A percentile compares a stretch with the other conserved stretches of the same genome.
Conservation (phyloP, 2,113 vertebrate species). For the Ciconia boyciana region DNA sequence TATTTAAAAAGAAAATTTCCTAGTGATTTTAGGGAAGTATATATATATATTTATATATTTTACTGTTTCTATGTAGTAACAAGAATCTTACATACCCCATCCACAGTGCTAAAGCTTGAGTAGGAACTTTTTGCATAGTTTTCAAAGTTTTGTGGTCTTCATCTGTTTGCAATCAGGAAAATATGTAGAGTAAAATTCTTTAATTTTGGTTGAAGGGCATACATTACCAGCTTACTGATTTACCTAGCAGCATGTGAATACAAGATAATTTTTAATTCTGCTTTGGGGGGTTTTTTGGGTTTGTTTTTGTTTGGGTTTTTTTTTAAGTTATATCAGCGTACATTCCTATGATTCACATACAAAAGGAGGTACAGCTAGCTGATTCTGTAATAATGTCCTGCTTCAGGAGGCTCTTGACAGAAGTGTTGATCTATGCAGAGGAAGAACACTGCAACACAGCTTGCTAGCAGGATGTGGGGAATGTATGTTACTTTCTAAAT, state of each 20-base stretch:
- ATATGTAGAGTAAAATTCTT: background rate
- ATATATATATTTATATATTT: background rate
- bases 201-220: background rate
- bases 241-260: background rate
- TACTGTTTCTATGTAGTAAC: background rate
- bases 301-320: background rate
- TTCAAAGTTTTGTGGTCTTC: background rate
- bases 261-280: background rate
- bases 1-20: background rate
- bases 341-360: background rate
- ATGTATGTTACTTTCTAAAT: background rate
- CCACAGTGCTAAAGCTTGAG: background rate
- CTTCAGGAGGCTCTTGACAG: background rate
- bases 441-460: background rate
- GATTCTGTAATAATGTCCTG: background rate
- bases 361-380: background rate
- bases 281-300: accelerated
- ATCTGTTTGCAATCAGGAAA: background rate
- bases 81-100: background rate
- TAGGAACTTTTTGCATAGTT: background rate
- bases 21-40: background rate
- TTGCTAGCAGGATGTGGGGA: background rate
- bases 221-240: background rate
- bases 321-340: background rate
- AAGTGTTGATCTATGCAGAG: background rate